Evolutionary conservation across 2,888 invertebrate species (phyloP), one percentile per base, ranked within the genome.

Genomic region (Kuschelorhynchus macadamiae): DNA sequence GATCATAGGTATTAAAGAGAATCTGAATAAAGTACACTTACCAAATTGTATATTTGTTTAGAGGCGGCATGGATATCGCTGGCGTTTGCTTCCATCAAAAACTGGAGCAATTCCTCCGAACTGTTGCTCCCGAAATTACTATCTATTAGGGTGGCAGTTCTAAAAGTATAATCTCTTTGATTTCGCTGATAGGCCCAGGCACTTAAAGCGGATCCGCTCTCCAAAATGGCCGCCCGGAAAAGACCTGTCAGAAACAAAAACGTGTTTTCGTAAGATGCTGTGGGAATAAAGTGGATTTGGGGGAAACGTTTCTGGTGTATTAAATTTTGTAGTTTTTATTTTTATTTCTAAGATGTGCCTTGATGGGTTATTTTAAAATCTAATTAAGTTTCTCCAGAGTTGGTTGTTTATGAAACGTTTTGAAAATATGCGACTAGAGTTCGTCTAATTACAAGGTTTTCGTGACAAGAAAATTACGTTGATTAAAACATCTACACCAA

Each of bases 141-240:
- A 50, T 77, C 74, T 25, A 78, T 70, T 36, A 74, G 71, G 3
- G 74, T 66, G 12, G 76, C 78, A 8, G 75, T 72, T 52, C 68
- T 50, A 56, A 75, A 75, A 4, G 78, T 76, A 4, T 75, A 71
- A 33, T 71, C 62, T 47, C 57, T 65, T 52, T 78, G 76, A 56
- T 79, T 74, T 52, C 75, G 70, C 44, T 78, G 77, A 53, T 81
- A 77, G n/a, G 82, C 79, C 81, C 81, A 81, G 0, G 80, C 77
- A 67, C 77, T 76, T 16, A 82, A 61, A 4, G 78, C 72, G 17
- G 77, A 77, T 3, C 81, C 82, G 66, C 81, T 81, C 63, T 80
- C 77, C 5, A 77, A 73, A 18, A 82, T 81, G 1, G 78, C 81
- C 17, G 76, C 75, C 33, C 79, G 77, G 61, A 81, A 79, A 16